Evolutionary conservation across 2,113 vertebrate genomes (phyloP).

Genomic region (Polypterus senegalus): DNA sequence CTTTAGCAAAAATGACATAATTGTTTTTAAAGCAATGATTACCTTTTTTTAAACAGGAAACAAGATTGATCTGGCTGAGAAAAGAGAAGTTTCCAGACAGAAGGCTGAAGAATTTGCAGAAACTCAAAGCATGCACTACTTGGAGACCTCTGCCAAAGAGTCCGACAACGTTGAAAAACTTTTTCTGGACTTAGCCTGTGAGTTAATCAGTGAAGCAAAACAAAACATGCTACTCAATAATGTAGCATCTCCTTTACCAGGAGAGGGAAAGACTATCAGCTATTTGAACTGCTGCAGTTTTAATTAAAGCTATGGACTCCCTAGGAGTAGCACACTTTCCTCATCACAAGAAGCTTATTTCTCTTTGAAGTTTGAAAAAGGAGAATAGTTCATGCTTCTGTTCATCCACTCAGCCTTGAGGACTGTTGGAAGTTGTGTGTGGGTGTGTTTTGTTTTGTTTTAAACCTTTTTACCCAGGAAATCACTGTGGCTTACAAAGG

Average conservation of each 20-base stretch:
- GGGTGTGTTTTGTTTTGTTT: background rate
- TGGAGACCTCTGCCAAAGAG: constrained; percentile 96
- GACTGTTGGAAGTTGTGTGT: constrained; percentile 7
- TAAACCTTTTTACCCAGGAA: too few species aligned
- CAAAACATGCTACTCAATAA: constrained; percentile 94
- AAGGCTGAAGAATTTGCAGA: constrained; percentile 89
- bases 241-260: constrained; percentile 81
- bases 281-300: constrained; percentile 97
- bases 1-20: background rate
- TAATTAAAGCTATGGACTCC: constrained; percentile 48
- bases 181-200: constrained; percentile 91
- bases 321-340: background rate
- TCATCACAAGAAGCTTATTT: background rate
- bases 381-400: constrained; percentile 24
- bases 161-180: constrained; percentile 97
- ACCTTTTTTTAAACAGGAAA: constrained; percentile 59
- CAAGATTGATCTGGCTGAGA: constrained; percentile 92
- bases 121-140: constrained; percentile 88
- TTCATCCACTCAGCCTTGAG: constrained; percentile 23
- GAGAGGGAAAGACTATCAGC: constrained; percentile 92
- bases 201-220: constrained; percentile 86
- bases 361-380: constrained; percentile 26
- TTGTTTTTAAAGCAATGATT: background rate
- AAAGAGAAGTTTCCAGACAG: constrained; percentile 84
- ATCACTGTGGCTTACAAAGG: background rate